Evolutionary conservation across 2,113 vertebrate species (phyloP).

Genomic region (Neotragus moschatus): DNA sequence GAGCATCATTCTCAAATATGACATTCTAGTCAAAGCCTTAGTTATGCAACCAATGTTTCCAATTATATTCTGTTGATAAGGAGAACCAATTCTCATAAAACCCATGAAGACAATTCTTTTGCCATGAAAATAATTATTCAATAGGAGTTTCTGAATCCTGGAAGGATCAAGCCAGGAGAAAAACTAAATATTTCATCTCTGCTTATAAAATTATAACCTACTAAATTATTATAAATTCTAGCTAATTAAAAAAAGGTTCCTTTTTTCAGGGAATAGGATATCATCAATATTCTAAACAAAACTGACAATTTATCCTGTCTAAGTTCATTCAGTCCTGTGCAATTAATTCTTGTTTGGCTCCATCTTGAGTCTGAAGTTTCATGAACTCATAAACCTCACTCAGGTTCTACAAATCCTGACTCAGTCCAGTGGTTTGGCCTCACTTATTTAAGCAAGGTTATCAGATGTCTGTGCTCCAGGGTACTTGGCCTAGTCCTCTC

Average conservation of each 20-base stretch:
- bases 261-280: background rate
- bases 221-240: background rate
- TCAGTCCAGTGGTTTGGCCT: background rate
- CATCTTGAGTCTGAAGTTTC: background rate
- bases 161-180: background rate
- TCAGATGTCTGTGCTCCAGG: background rate
- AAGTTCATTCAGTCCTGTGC: background rate
- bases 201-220: background rate
- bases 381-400: background rate
- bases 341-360: background rate
- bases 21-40: background rate
- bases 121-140: background rate
- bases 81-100: background rate
- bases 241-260: background rate
- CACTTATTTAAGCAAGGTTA: background rate
- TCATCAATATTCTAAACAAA: background rate
- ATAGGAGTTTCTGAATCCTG: background rate
- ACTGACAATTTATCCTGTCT: background rate
- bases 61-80: background rate
- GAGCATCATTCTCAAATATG: background rate
- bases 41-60: background rate
- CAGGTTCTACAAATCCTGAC: background rate
- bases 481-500: background rate
- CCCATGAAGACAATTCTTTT: background rate
- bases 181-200: background rate